phyloP scores from a whole-genome alignment of 2,888 invertebrate species.

The Sabatieria punctata region DNA sequence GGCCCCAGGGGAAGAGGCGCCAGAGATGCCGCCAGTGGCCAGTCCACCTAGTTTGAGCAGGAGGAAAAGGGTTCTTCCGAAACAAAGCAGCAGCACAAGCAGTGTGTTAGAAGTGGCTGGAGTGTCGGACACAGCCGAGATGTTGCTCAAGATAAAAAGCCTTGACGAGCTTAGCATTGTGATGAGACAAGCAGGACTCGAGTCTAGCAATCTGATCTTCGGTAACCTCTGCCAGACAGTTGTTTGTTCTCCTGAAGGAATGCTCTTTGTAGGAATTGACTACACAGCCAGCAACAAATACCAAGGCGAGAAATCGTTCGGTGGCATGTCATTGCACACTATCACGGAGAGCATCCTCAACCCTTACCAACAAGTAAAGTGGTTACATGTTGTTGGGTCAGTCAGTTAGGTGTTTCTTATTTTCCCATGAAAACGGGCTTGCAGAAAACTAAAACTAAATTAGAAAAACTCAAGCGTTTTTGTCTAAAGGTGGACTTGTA shows the following conservation, averaged over 20 bases:
- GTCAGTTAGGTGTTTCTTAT: neutral
- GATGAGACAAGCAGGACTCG: constrained; percentile 37
- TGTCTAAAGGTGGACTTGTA: no score
- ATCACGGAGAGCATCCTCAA: constrained; percentile 25
- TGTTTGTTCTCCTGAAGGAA: neutral
- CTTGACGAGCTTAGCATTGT: constrained; percentile 34
- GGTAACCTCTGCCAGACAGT: constrained; percentile 20
- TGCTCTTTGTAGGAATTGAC: constrained; percentile 30
- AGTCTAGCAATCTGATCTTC: constrained; percentile 38
- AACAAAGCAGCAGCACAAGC: no score
- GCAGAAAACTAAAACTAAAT: no score
- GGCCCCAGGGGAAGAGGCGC: no score
- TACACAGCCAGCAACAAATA: constrained; percentile 42
- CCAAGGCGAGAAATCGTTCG: constrained; percentile 39
- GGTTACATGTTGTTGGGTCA: neutral
- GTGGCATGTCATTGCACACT: constrained; percentile 33
- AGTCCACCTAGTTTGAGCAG: no score
- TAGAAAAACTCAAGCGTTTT: no score
- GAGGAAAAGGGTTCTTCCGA: no score
- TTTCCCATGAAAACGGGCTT: no score
- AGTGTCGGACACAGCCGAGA: constrained; percentile 26
- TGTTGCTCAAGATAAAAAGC: constrained; percentile 24
- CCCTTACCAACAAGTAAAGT: constrained; percentile 37
- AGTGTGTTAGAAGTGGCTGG: constrained; percentile 18
- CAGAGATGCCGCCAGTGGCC: no score